Percentiles rank a stretch among this genome's conserved stretches.
phyloP scores from a whole-genome alignment of 2,888 invertebrate genomes.

The Gnatocerus cornutus region DNA sequence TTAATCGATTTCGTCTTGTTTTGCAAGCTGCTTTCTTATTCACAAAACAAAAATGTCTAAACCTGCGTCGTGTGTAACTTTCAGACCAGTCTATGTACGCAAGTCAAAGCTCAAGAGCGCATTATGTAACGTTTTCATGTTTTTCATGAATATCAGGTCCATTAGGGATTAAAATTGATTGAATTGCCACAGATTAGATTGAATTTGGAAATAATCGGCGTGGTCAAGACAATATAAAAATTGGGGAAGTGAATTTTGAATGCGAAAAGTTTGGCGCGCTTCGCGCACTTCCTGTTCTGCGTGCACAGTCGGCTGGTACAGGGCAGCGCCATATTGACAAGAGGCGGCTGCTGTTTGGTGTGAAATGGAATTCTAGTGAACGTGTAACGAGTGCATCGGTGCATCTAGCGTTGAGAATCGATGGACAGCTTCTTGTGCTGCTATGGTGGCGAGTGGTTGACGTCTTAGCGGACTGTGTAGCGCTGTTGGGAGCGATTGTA shows the following conservation, averaged over 20 bases:
- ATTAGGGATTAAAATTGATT: no score
- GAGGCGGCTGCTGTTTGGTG: slow-evolving; percentile 79
- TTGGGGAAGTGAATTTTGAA: slow-evolving; percentile 13
- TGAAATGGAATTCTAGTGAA: slow-evolving; percentile 66
- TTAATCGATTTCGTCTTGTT: no score
- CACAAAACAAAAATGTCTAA: no score
- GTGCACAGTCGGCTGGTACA: slow-evolving; percentile 68
- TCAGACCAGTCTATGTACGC: no score
- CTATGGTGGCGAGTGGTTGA: slow-evolving; percentile 55
- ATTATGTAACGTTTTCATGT: no score
- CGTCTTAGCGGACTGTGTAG: slow-evolving; percentile 73
- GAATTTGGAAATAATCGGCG: no score
- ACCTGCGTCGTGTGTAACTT: no score
- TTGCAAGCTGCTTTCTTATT: no score
- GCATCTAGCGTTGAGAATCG: slow-evolving; percentile 49
- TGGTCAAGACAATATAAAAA: no score
- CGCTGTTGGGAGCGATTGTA: slow-evolving; percentile 11
- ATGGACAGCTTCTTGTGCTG: slow-evolving; percentile 34
- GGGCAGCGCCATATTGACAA: slow-evolving; percentile 83
- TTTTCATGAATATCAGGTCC: no score
- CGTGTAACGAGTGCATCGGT: slow-evolving; percentile 51
- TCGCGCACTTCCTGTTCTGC: slow-evolving; percentile 64
- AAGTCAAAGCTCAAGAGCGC: no score
- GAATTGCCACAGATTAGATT: no score
- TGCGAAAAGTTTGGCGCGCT: slow-evolving; percentile 57